Evolutionary conservation across 2,797 vertebrate species (phyloP).

Genomic region (Silurus aristotelis): DNA sequence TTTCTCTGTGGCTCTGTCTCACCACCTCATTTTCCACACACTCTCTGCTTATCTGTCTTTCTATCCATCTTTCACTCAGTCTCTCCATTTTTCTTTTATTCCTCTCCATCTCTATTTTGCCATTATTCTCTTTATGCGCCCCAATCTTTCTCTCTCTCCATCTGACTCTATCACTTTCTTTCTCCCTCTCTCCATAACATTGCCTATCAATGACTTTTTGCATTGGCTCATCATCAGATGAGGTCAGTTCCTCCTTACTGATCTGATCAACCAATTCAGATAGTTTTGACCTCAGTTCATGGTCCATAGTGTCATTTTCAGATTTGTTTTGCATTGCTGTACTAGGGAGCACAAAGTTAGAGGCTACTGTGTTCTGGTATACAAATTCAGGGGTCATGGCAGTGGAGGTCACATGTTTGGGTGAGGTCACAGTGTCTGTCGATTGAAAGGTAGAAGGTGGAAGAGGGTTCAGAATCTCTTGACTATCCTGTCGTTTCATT

Average conservation of each 20-base stretch:
- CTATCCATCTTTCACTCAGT: constrained; percentile 54
- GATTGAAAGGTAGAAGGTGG: constrained; percentile 46
- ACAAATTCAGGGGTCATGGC: constrained; percentile 64
- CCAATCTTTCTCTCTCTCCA: constrained; percentile 16
- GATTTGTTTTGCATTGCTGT: constrained; percentile 38
- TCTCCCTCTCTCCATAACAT: constrained; percentile 49
- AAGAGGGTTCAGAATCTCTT: constrained; percentile 54
- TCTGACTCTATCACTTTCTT: constrained; percentile 55
- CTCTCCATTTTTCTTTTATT: constrained; percentile 52
- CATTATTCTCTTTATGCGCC: constrained; percentile 11
- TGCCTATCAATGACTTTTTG: constrained; percentile 56
- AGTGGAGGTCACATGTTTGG: constrained; percentile 60
- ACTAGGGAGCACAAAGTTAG: constrained; percentile 54
- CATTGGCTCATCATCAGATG: constrained; percentile 81
- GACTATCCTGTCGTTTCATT: constrained; percentile 68
- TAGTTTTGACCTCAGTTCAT: constrained; percentile 76
- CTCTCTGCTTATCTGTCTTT: constrained; percentile 39
- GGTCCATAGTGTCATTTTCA: constrained; percentile 67
- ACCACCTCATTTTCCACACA: constrained; percentile 34
- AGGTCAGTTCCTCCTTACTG: constrained; percentile 80
- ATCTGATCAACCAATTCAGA: constrained; percentile 77
- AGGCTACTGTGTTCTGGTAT: constrained; percentile 61
- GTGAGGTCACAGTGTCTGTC: constrained; percentile 51
- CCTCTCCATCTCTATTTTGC: constrained; percentile 7
- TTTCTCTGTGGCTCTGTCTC: constrained; percentile 17